Evolutionary conservation across 2,797 vertebrate genomes (phyloP).

Genomic region (Octomys mimax): DNA sequence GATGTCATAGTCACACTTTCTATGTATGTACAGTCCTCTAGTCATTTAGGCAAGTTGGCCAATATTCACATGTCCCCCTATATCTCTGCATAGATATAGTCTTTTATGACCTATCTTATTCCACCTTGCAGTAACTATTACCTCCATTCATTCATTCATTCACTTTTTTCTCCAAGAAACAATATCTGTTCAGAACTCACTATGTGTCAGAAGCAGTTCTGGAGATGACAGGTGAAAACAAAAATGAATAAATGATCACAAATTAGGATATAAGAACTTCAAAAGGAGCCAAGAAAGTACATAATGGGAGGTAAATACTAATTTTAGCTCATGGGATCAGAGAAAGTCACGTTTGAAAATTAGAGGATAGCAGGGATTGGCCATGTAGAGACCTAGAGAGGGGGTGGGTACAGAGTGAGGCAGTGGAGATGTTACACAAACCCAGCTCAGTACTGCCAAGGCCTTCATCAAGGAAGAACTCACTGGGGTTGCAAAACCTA

Average conservation of each 20-base stretch:
- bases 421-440: accelerated
- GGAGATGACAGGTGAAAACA: neutral
- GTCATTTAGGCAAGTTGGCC: neutral
- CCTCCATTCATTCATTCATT: neutral
- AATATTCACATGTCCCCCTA: neutral
- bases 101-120: neutral
- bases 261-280: neutral
- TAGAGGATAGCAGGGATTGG: neutral
- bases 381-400: accelerated
- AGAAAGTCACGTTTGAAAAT: neutral
- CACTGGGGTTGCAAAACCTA: neutral
- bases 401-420: neutral
- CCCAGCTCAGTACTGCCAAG: neutral
- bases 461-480: neutral
- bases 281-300: neutral
- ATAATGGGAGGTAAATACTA: neutral
- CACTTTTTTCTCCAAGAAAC: neutral
- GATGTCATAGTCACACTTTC: neutral
- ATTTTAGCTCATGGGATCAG: neutral
- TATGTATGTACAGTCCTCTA: neutral
- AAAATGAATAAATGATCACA: neutral
- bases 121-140: neutral
- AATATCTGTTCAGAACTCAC: neutral
- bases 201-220: neutral
- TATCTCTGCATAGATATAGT: neutral